Percentiles rank a stretch among this genome's conserved stretches.
phyloP scores from a whole-genome alignment of 2,888 invertebrate genomes.

The Lochmaea capreae region DNA sequence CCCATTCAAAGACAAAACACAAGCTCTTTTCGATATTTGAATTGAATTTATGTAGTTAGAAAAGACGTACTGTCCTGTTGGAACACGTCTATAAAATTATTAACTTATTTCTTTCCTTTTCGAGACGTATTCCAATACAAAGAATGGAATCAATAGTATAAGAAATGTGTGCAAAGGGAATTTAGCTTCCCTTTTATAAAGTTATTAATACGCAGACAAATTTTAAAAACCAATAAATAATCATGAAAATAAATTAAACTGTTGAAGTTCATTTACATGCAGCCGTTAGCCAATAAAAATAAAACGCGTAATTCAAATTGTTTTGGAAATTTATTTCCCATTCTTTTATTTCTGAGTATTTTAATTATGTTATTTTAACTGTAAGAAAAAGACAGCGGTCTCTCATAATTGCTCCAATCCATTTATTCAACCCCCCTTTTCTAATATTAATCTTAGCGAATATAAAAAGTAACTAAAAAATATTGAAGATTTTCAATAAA shows the following conservation, averaged over 20 bases:
- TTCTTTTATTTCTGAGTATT: conserved; percentile 2
- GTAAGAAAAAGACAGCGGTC: neutral
- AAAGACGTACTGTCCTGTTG: neutral
- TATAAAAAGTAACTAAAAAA: neutral
- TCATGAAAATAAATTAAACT: conserved; percentile 1
- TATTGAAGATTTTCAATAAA: neutral
- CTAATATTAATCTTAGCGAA: neutral
- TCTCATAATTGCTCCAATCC: neutral
- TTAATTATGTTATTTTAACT: neutral
- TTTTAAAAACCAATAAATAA: neutral
- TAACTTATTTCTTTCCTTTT: too few species aligned
- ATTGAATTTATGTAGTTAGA: conserved; percentile 21
- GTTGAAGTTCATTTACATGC: conserved; percentile 2
- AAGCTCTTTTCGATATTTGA: conserved; percentile 12
- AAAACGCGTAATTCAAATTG: neutral
- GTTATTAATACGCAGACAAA: neutral
- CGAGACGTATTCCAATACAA: too few species aligned
- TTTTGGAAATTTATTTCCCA: neutral
- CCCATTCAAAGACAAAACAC: conserved; percentile 16
- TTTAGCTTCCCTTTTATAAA: too few species aligned
- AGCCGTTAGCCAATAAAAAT: neutral
- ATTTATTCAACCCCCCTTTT: neutral
- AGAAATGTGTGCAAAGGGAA: too few species aligned
- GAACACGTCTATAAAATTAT: neutral
- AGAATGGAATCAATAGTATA: too few species aligned